Base-by-base conservation (phyloP, 2,113 vertebrate genomes). In the cattle (Bos taurus) region DNA sequence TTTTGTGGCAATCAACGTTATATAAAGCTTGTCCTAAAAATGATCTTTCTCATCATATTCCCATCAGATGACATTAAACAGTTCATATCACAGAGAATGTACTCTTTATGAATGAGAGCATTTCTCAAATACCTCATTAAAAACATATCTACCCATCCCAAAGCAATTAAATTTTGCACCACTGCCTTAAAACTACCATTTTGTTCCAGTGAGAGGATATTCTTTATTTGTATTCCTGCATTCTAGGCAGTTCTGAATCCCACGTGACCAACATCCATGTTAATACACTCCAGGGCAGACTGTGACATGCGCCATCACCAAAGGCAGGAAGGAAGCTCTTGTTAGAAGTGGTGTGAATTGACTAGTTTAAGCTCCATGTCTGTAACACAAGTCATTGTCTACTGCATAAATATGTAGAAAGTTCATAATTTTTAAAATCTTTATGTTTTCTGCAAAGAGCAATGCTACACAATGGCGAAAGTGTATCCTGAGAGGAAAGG, bases 1-100 rank as follows among this genome's bases (percentile, higher is more conserved):
- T 67, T 89, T 91, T 83, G 43, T 28, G 89, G 87, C 48, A 52
- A 97, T 97, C 87, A 67, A 26, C 67, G 46, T 97, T 91, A 91
- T 8, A 96, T 33, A 0, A 3, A 96, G 78, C 40, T n/a, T 96
- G 48, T 90, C 60, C 9, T 91, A 48, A 95, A 97, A 43, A 81
- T 16, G 36, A 25, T 95, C 21, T 57, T 86, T 60, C 60, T 83
- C 82, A 78, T 86, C 60, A 60, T 77, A 89, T 52, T 88, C 33
- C 86, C 86, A 97, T 90, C 50, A 95, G 33, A 85, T 97, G 81
- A 71, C 77, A 91, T 23, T 80, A 57, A 95, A 84, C 7, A 74
- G 52, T 17, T 88, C 28, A 19, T 54, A n/a, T 74, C 26, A 83
- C 28, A 94, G 4, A 74, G 25, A n/a, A 89, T 2, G 30, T 82